Base-by-base conservation (phyloP, 2,113 vertebrate genomes). In the Epinephelus moara region DNA sequence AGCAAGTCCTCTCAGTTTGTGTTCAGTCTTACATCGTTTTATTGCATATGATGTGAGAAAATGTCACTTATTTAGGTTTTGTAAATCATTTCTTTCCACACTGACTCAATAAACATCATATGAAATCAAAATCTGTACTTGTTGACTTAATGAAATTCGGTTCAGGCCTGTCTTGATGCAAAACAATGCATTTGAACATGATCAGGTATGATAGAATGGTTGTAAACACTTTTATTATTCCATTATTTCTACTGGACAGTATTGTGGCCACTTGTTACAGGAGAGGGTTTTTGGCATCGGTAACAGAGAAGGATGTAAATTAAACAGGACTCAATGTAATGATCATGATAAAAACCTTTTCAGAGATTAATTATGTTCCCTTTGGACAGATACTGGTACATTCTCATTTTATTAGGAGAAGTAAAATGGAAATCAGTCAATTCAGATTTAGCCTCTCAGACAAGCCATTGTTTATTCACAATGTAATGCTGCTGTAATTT, bases 181-280 rank as follows among this genome's bases (percentile, higher is more conserved):
- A 42, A 59, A 56, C 57, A 78, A 81, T 74, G 27, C 10, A 70
- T 77, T 82, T 70, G 33, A 67, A 85, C 33, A 82, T 79, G 79
- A 88, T 87, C 73, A 77, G 80, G 33, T 86, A 50, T 73, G 69
- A 82, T 67, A 76, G 74, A 81, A 59, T 68, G 56, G 78, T 76
- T 90, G 75, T 88, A 82, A 88, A 89, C 72, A 84, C 42, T 88
- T 91, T 76, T 86, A 84, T 75, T 78, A 63, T 76, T 86, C 79
- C 67, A 78, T 90, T 86, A 88, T 84, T 86, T 76, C 49, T 57
- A 53, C 49, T 61, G 66, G 90, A 88, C 85, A 89, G 87, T 17
- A 80, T 76, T 85, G 83, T 90, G 87, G 85, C 85, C 81, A 57
- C 27, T 21, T 60, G 55, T 23, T 53, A 13, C 37, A 66, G 7